Conservation (phyloP, 2,888 invertebrate genomes). For the Exocentrus adspersus region DNA sequence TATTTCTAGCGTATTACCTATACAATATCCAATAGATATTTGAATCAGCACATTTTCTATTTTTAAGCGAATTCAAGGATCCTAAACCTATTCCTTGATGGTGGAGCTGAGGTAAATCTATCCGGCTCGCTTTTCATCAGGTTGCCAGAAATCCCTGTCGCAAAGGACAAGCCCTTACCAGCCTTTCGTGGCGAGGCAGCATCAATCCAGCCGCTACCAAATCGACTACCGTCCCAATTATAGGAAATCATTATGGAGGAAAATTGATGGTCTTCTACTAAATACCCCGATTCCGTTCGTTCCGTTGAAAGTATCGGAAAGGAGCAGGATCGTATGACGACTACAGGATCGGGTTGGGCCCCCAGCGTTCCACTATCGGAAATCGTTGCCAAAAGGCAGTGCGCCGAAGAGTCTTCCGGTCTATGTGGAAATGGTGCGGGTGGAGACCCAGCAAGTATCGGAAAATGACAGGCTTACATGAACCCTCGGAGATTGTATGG, state of each 20-base stretch:
- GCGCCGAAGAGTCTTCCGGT: slow-evolving; percentile 38
- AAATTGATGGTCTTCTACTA: slow-evolving; percentile 36
- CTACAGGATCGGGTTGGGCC: slow-evolving; percentile 44
- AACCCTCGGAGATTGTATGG: slow-evolving; percentile 34
- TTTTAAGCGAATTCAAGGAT: too few relatives aligned
- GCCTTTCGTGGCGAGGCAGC: not conserved
- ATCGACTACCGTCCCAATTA: slow-evolving; percentile 36
- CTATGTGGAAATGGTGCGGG: slow-evolving; percentile 21
- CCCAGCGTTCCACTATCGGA: slow-evolving; percentile 48
- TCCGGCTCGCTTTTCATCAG: not conserved
- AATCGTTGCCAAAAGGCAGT: slow-evolving; percentile 55
- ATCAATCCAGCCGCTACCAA: not conserved
- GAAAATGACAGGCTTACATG: slow-evolving; percentile 51
- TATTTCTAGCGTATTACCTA: too few relatives aligned
- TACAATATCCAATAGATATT: too few relatives aligned
- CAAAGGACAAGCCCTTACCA: not conserved
- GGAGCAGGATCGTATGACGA: slow-evolving; percentile 51
- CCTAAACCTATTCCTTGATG: too few relatives aligned
- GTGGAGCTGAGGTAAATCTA: not conserved
- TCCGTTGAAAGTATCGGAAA: slow-evolving; percentile 57
- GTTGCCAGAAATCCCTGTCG: not conserved
- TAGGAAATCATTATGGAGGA: slow-evolving; percentile 48
- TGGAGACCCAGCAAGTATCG: slow-evolving; percentile 41
- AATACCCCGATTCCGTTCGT: slow-evolving; percentile 40
- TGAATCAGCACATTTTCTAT: too few relatives aligned